Percentiles rank a stretch among this genome's conserved stretches.
phyloP scores from a whole-genome alignment of 1,140 invertebrate species.

The Nephila pilipes region DNA sequence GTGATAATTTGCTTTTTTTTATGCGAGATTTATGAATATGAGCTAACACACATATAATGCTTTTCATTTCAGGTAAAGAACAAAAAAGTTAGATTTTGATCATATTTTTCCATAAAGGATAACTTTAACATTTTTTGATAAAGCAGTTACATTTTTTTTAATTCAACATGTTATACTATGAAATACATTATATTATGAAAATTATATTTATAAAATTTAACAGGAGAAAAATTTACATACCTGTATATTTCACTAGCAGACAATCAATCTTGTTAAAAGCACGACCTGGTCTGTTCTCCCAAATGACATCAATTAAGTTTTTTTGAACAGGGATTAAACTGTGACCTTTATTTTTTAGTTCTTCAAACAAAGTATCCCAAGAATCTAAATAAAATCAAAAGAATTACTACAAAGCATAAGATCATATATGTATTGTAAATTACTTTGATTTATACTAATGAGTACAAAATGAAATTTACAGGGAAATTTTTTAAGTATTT shows the following conservation, averaged over 20 bases:
- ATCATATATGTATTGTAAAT: not conserved
- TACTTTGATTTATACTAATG: not conserved
- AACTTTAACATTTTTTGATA: too few relatives aligned
- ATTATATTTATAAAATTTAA: not conserved
- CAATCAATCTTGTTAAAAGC: constrained; percentile 85
- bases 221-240: constrained; percentile 80
- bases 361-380: constrained; percentile 87
- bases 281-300: constrained; percentile 85
- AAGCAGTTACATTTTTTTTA: too few relatives aligned
- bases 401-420: not conserved
- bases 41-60: too few relatives aligned
- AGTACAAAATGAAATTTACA: not conserved
- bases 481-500: not conserved
- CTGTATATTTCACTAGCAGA: constrained; percentile 87
- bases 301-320: constrained; percentile 93
- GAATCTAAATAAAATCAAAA: constrained; percentile 78
- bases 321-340: constrained; percentile 86
- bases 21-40: too few relatives aligned
- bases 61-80: too few relatives aligned
- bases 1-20: too few relatives aligned
- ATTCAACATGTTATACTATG: too few relatives aligned
- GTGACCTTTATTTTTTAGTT: constrained; percentile 85
- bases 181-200: too few relatives aligned
- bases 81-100: too few relatives aligned
- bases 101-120: too few relatives aligned